Conservation (phyloP, 2,113 vertebrate genomes). For the Catharus bicknelli region DNA sequence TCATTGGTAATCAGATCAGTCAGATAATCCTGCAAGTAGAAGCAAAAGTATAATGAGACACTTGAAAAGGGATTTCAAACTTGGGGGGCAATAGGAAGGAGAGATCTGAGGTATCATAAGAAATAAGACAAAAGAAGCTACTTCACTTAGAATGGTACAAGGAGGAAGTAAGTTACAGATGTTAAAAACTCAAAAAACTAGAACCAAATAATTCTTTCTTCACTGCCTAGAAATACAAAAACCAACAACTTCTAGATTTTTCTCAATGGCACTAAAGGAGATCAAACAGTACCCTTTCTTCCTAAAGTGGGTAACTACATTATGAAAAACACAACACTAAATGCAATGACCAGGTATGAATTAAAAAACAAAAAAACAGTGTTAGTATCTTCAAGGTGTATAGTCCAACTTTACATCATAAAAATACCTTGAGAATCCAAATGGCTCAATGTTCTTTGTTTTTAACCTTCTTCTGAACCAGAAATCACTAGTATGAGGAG, state of each 20-base stretch:
- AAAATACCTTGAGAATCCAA: not conserved
- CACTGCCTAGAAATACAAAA: not conserved
- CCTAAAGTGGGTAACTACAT: not conserved
- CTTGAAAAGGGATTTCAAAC: not conserved
- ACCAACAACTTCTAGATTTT: not conserved
- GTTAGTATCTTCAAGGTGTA: not conserved
- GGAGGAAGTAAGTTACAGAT: not conserved
- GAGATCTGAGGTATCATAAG: not conserved
- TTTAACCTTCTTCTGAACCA: not conserved
- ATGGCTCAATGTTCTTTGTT: not conserved
- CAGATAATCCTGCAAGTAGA: constrained; percentile 88
- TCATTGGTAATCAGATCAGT: constrained; percentile 96
- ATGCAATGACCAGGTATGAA: not conserved
- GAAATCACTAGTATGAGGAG: not conserved
- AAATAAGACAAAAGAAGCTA: not conserved
- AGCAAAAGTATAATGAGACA: constrained; percentile 33
- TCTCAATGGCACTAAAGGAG: not conserved
- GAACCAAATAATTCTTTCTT: not conserved
- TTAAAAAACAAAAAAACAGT: not conserved
- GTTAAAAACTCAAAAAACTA: not conserved
- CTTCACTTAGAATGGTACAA: not conserved
- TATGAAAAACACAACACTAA: not conserved
- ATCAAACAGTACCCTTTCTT: not conserved
- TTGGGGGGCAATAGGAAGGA: not conserved
- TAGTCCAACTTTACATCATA: not conserved